Base-by-base conservation (phyloP, 2,113 vertebrate species). In the Ciconia maguari region DNA sequence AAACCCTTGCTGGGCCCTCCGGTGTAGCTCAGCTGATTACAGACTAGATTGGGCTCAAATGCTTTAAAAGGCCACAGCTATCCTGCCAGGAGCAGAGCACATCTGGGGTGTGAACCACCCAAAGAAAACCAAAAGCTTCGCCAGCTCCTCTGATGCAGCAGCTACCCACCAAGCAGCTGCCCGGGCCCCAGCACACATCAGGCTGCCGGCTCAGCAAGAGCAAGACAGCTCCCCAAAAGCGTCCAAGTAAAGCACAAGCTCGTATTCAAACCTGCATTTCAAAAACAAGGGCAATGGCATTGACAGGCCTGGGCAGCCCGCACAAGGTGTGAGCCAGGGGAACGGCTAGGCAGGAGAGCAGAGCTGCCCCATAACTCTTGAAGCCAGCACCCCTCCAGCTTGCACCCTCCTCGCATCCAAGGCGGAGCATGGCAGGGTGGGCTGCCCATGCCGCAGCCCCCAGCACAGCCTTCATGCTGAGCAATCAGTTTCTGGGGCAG, bases 401-500 rank as follows among this genome's bases (percentile, higher is more conserved):
- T 3, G 2, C 36, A 32, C 17, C 20, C 57, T 58, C 44, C 34
- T 58, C 6, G 0, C 13, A 2, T 21, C 62, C 49, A 16, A 24
- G 25, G 27, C 1, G 1, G 36, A 57, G 36, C 5, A 12, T 1
- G 1, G 70, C 57, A 36, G 64, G 36, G 48, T 25, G 61, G 26
- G 55, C 49, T 80, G 51, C 34, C 57, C 4, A 1, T 42, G 49
- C 51, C 3, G 3, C 57, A 66, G 22, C 22, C 32, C 18, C 27
- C 5, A 1, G 52, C n/a, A 62, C 41, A 36, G 49, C 38, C 44
- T 60, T 38, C 1, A 0, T 10, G 44, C 24, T 3, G 0, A 65
- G 54, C 29, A 51, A 34, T 16, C 32, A 25, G 13, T 48, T 72
- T 58, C 44, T 29, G 8, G 13, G 48, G 16, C 60, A 78, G 38